A percentile compares a stretch with the other conserved stretches of the same genome.
These are phyloP conservation scores for Papilio elwesi DNA, from an alignment of 2,888 invertebrate genomes.

Conservation along the genomic window DNA sequence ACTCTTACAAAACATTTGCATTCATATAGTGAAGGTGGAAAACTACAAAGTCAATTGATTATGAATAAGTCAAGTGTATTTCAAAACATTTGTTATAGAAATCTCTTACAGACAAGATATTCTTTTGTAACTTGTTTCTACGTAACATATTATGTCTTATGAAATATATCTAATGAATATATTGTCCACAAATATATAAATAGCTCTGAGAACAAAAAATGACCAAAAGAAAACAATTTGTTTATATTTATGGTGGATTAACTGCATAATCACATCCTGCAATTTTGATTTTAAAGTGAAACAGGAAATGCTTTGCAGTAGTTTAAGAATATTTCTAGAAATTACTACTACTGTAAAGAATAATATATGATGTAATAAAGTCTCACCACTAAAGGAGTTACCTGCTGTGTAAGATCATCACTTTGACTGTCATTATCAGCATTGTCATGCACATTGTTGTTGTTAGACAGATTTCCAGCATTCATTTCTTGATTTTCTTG, in stretches of 20 bases:
- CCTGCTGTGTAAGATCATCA: constrained; percentile 78
- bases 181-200: too few relatives aligned
- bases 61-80: neutral
- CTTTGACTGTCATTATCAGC: constrained; percentile 77
- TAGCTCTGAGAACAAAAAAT: too few relatives aligned
- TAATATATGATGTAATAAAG: constrained; percentile 1
- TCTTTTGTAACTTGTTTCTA: neutral
- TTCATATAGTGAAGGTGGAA: constrained; percentile 2
- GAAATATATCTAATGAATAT: too few relatives aligned
- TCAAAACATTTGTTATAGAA: neutral
- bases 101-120: neutral
- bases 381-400: constrained; percentile 47
- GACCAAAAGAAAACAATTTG: too few relatives aligned
- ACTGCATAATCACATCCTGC: too few relatives aligned
- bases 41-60: neutral
- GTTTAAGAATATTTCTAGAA: too few relatives aligned
- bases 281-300: too few relatives aligned
- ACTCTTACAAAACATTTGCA: neutral
- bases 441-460: constrained; percentile 77
- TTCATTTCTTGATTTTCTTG: constrained; percentile 70
- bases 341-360: too few relatives aligned
- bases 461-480: constrained; percentile 75
- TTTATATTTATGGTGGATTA: too few relatives aligned
- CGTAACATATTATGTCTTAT: too few relatives aligned
- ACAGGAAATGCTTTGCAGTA: too few relatives aligned